A percentile compares a stretch with the other conserved stretches of the same genome.
Evolutionary conservation across 2,797 vertebrate species (phyloP).

Genomic region (Acropternis orthonyx): DNA sequence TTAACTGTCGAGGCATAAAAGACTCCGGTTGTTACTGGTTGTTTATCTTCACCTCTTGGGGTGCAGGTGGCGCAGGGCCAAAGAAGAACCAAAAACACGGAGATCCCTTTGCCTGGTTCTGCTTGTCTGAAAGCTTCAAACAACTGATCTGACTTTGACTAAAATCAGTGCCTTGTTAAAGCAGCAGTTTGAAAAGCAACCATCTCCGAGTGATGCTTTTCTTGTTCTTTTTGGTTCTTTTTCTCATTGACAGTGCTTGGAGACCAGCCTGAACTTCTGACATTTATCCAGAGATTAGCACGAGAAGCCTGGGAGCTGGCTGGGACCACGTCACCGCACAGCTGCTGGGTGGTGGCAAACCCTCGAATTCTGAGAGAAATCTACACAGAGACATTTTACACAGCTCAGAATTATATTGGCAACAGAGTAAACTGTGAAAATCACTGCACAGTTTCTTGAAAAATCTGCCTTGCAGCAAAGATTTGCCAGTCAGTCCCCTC

Average conservation of each 20-base stretch:
- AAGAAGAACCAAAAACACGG: background rate
- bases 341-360: background rate
- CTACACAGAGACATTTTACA: background rate
- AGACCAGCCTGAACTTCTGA: slow-evolving; percentile 10
- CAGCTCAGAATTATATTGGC: slow-evolving; percentile 9
- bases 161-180: slow-evolving; percentile 7
- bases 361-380: background rate
- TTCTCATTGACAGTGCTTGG: background rate
- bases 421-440: background rate
- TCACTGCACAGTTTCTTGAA: background rate
- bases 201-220: background rate
- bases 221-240: background rate
- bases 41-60: background rate
- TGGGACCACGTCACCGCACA: background rate
- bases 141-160: background rate
- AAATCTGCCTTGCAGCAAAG: background rate
- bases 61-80: background rate
- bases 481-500: background rate
- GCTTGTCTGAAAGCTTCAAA: background rate
- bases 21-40: background rate
- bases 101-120: background rate
- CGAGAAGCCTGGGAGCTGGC: background rate
- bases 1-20: background rate
- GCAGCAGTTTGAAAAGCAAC: background rate
- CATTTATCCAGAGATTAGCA: background rate